A percentile compares a stretch with the other conserved stretches of the same genome.
Evolutionary conservation across 2,113 vertebrate genomes (phyloP).

Genomic region (Apistogramma diplotaenia): DNA sequence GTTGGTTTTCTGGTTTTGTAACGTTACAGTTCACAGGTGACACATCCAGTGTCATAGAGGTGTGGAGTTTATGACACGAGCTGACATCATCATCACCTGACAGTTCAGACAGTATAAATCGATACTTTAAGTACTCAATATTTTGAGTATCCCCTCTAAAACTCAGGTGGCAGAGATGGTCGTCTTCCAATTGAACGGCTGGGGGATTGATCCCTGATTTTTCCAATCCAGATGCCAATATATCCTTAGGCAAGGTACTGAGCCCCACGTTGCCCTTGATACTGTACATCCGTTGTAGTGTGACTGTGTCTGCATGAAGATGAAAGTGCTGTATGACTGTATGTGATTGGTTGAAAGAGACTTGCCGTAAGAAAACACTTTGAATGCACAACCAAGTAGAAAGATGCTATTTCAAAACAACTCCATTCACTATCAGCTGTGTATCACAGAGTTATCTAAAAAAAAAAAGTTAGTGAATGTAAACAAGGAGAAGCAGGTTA

Average conservation of each 20-base stretch:
- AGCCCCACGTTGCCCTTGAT: background rate
- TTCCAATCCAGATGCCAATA: background rate
- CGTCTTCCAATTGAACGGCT: background rate
- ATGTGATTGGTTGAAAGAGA: background rate
- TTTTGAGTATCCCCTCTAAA: background rate
- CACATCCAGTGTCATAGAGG: background rate
- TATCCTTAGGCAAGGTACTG: background rate
- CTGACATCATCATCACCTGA: background rate
- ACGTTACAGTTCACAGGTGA: background rate
- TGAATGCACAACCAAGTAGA: background rate
- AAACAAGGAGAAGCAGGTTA: constrained; percentile 41
- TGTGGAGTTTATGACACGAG: background rate
- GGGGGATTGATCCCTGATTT: no score
- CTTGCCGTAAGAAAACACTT: background rate
- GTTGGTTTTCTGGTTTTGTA: background rate
- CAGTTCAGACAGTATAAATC: background rate
- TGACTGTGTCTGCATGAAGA: background rate
- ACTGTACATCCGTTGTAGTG: background rate
- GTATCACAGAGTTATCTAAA: background rate
- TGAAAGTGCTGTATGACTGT: background rate
- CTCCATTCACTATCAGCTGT: background rate
- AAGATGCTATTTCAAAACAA: background rate
- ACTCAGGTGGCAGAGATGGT: background rate
- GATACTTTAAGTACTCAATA: background rate
- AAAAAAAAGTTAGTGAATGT: background rate